A percentile compares a stretch with the other conserved stretches of the same genome.
Conservation (phyloP, 2,113 vertebrate species). For the Rhabdornis inornatus region DNA sequence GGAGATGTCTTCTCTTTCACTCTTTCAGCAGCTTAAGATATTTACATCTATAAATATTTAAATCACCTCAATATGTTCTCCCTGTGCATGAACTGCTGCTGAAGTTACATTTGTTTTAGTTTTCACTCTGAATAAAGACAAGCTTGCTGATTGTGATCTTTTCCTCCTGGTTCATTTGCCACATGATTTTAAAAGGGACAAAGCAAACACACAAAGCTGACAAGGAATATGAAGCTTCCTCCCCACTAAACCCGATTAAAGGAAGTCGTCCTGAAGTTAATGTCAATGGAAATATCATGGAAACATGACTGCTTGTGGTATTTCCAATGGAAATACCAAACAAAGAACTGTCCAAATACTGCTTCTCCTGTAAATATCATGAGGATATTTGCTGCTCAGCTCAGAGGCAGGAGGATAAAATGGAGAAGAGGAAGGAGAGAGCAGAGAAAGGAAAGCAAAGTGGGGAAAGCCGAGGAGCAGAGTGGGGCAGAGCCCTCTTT, state of each 20-base stretch:
- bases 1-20: neutral
- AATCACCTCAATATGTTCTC: neutral
- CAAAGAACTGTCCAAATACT: constrained; percentile 40
- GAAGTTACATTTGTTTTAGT: neutral
- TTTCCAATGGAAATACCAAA: constrained; percentile 67
- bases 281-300: constrained; percentile 62
- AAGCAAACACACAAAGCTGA: constrained; percentile 18
- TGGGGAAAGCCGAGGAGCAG: neutral
- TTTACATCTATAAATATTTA: neutral
- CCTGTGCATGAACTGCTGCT: neutral
- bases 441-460: neutral
- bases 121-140: constrained; percentile 37
- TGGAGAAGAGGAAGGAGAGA: neutral
- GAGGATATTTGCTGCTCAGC: constrained; percentile 41
- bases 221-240: constrained; percentile 2
- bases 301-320: constrained; percentile 49
- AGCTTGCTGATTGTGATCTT: neutral
- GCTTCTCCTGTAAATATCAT: constrained; percentile 61
- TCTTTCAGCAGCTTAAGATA: neutral
- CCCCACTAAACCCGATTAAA: constrained; percentile 17
- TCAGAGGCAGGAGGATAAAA: constrained; percentile 10
- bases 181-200: neutral
- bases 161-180: constrained; percentile 4
- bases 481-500: neutral
- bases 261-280: constrained; percentile 43